A percentile compares a stretch with the other conserved stretches of the same genome.
These are phyloP conservation scores for Erebia ligea DNA, from an alignment of 2,888 invertebrate genomes.

Conservation along the genomic window DNA sequence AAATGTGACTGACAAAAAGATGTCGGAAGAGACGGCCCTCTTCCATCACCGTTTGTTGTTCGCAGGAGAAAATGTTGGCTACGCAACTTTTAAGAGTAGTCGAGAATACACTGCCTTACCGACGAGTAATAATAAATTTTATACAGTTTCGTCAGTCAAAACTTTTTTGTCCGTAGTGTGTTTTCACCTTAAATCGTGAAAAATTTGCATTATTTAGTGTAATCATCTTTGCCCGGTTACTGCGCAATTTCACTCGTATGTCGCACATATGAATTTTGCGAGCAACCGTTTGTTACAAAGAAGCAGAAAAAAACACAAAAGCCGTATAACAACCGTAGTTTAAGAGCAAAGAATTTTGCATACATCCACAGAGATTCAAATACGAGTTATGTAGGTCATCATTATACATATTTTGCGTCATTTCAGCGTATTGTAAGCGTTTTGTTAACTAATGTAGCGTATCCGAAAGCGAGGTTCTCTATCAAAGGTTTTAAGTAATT, in stretches of 20 bases:
- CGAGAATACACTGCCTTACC: too few relatives aligned
- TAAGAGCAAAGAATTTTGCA: constrained; percentile 19
- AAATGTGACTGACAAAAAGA: not conserved
- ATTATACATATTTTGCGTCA: constrained; percentile 11
- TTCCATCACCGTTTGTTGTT: too few relatives aligned
- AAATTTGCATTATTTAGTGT: not conserved
- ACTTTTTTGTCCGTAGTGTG: too few relatives aligned
- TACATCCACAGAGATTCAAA: constrained; percentile 15
- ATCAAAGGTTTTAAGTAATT: not conserved
- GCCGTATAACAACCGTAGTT: constrained; percentile 20
- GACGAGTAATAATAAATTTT: too few relatives aligned
- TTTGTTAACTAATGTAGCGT: constrained; percentile 1
- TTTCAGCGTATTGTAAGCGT: constrained; percentile 17
- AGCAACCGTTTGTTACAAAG: constrained; percentile 19
- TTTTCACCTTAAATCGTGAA: too few relatives aligned
- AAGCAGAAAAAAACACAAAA: constrained; percentile 13
- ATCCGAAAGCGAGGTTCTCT: not conserved
- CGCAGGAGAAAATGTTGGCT: too few relatives aligned
- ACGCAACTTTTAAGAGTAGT: too few relatives aligned
- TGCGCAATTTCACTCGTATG: constrained; percentile 1
- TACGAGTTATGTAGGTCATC: constrained; percentile 13
- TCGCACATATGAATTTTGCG: constrained; percentile 16
- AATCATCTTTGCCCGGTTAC: constrained; percentile 5
- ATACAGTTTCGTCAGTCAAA: too few relatives aligned
- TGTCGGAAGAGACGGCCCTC: too few relatives aligned